Evolutionary conservation across 2,113 vertebrate species (phyloP).

Genomic region (Lophius piscatorius): DNA sequence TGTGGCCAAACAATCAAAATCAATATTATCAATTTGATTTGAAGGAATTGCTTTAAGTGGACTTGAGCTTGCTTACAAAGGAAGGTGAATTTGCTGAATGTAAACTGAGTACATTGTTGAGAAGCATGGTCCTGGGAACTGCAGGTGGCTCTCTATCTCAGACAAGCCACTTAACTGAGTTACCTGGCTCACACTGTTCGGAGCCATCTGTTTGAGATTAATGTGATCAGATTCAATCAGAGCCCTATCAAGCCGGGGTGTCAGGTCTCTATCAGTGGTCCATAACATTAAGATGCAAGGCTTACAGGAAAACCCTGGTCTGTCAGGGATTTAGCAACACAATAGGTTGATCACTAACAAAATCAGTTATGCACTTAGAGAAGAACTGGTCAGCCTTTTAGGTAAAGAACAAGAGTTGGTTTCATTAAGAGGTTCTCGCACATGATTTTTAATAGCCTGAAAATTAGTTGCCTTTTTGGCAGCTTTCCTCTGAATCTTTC

Average conservation of each 20-base stretch:
- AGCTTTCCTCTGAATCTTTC: slow-evolving; percentile 24
- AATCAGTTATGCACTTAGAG: slow-evolving; percentile 19
- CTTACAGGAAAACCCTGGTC: slow-evolving; percentile 14
- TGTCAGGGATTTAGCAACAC: slow-evolving; percentile 26
- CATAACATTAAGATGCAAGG: slow-evolving; percentile 7
- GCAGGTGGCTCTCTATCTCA: slow-evolving; percentile 54
- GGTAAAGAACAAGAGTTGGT: neutral
- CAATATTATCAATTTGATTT: slow-evolving; percentile 12
- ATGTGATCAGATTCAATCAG: slow-evolving; percentile 37
- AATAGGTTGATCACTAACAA: slow-evolving; percentile 23
- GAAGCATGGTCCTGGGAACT: slow-evolving; percentile 44
- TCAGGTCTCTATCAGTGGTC: slow-evolving; percentile 30
- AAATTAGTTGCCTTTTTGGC: slow-evolving; percentile 18
- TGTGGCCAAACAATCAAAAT: slow-evolving; percentile 21
- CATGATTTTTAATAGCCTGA: slow-evolving; percentile 10
- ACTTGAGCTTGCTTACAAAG: slow-evolving; percentile 13
- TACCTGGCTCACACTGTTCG: slow-evolving; percentile 38
- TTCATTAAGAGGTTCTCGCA: slow-evolving; percentile 1
- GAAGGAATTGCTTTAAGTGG: slow-evolving; percentile 16
- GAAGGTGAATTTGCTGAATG: slow-evolving; percentile 16
- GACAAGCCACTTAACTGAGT: slow-evolving; percentile 45
- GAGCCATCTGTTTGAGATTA: slow-evolving; percentile 56
- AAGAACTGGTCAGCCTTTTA: slow-evolving; percentile 6
- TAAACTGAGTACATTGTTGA: slow-evolving; percentile 14
- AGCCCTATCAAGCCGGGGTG: slow-evolving; percentile 20